Evolutionary conservation across 2,113 vertebrate genomes (phyloP), one percentile per base, ranked within the genome.

Genomic region (Misgurnus anguillicaudatus): DNA sequence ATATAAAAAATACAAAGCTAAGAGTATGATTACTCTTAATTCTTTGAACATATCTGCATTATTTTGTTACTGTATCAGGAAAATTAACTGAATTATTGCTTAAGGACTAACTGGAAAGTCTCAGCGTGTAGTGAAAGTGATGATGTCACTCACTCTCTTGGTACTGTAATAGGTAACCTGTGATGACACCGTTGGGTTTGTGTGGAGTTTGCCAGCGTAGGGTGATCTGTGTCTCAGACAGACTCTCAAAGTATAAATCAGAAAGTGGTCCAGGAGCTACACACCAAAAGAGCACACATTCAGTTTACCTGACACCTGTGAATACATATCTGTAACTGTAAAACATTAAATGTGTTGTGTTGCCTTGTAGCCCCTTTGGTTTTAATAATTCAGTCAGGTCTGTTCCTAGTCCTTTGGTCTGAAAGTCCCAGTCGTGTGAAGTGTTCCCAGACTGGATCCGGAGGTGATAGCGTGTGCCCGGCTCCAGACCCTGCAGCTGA

Each of bases 131-230:
- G 8, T 48, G 11, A 13, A 11, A 53, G 9, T 0, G 31, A 8
- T 8, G 9, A 21, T 1, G 0, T 60, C 14, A 66, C 81, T 38
- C 75, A 93, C 92, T 85, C 68, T 85, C 69, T 8, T 88, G 85
- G 68, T 94, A 94, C 65, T 91, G 89, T 7, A 97, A 88, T n/a
- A 86, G 13, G 17, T 96, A 97, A 75, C 91, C 93, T 0, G 78
- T 85, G 74, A 96, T 89, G 5, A 89, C 69, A 2, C 95, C 95
- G 0, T 97, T 96, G 70, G 88, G 87, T 53, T 92, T 91, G 5
- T 68, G 61, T 0, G 95, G 95, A 0, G 92, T 91, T 4, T 75
- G 85, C 95, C 95, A 97, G 79, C 78, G 81, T 2, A 96, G 86
- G 0, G 74, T 77, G 39, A 96, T 78, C 8, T 92, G 90, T 0